Conservation (phyloP, 2,113 vertebrate genomes). For the Propithecus coquereli region DNA sequence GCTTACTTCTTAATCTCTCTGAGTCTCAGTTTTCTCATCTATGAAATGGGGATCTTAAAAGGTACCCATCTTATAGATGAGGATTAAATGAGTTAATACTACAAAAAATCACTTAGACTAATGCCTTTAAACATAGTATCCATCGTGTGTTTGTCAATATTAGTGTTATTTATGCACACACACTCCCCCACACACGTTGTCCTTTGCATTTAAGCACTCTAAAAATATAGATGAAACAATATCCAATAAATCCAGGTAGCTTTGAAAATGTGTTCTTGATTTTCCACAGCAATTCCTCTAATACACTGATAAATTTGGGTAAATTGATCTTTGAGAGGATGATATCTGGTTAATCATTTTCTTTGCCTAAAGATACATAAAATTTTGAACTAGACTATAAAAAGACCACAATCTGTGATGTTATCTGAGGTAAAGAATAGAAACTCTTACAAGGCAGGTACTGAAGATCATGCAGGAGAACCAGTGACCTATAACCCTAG, state of each 20-base stretch:
- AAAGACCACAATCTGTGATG: not conserved
- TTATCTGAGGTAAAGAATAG: not conserved
- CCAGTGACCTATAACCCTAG: not conserved
- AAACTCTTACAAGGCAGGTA: not conserved
- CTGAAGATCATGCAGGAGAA: not conserved
- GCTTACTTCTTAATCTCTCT: not conserved
- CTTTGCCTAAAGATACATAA: not conserved
- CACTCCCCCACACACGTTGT: not conserved
- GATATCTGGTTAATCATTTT: not conserved
- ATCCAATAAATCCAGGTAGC: not conserved
- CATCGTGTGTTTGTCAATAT: not conserved
- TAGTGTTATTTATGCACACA: not conserved
- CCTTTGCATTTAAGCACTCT: not conserved
- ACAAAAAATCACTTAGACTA: not conserved
- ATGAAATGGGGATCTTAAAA: not conserved
- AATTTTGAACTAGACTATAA: not conserved
- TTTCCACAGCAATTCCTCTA: not conserved
- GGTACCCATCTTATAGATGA: not conserved
- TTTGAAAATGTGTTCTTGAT: not conserved
- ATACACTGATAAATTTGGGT: not conserved
- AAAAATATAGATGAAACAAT: not conserved
- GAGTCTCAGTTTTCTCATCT: not conserved
- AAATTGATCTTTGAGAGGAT: not conserved
- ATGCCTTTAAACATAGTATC: not conserved
- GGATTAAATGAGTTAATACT: not conserved